Percentiles rank a stretch among this genome's conserved stretches.
These are phyloP conservation scores for Collichthys lucidus DNA, from an alignment of 2,113 vertebrate genomes.

Conservation along the genomic window DNA sequence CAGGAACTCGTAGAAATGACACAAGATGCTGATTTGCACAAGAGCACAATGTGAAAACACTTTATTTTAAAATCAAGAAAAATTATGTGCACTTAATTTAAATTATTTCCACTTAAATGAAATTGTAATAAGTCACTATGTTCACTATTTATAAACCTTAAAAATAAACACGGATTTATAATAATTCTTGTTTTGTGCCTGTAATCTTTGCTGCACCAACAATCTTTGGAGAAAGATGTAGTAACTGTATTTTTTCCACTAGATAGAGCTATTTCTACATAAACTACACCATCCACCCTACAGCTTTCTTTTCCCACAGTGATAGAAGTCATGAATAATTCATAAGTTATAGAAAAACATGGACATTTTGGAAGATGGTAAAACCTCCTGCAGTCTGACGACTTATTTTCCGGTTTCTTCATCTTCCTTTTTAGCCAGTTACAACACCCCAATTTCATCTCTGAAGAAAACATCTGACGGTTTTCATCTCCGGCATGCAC, in stretches of 20 bases:
- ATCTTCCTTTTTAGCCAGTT: neutral
- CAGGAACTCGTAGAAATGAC: constrained; percentile 79
- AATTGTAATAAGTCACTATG: constrained; percentile 62
- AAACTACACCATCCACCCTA: neutral
- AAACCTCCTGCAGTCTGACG: neutral
- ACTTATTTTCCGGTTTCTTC: neutral
- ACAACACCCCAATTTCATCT: neutral
- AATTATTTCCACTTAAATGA: constrained; percentile 48
- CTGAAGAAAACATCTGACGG: neutral
- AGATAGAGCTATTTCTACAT: constrained; percentile 52
- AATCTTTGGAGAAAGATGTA: neutral
- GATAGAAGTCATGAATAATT: neutral
- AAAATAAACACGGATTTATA: constrained; percentile 75
- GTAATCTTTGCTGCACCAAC: neutral
- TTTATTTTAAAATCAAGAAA: neutral
- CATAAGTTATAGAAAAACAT: neutral
- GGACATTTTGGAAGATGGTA: neutral
- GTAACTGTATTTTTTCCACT: constrained; percentile 18
- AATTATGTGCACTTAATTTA: constrained; percentile 43
- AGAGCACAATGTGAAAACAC: constrained; percentile 67
- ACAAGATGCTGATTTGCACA: constrained; percentile 79
- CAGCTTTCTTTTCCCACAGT: too few relatives aligned
- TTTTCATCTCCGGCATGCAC: neutral
- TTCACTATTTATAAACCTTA: constrained; percentile 71
- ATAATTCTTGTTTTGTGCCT: neutral